These are phyloP conservation scores for Dorcus hopei DNA, from an alignment of 2,888 invertebrate genomes.

Conservation along the genomic window DNA sequence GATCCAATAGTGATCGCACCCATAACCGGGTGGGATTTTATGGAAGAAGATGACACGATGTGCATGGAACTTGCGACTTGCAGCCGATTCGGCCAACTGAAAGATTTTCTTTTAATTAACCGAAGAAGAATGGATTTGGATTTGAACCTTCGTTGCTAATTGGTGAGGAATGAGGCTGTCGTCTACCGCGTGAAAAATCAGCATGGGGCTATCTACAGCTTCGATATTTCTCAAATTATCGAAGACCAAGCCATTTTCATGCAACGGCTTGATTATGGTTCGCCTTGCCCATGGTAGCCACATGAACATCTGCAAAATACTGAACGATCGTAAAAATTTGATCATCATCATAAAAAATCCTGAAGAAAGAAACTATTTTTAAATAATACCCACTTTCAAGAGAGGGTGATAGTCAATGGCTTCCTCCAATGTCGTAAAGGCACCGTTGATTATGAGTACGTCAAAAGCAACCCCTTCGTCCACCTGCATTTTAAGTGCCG, in stretches of 20 bases:
- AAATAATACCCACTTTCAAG: conserved; percentile 26
- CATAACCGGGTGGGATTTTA: not conserved
- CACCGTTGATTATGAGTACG: conserved; percentile 38
- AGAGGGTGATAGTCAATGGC: conserved; percentile 34
- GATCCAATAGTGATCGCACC: not conserved
- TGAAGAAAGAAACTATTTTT: too few species aligned
- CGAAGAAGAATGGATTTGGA: too few species aligned
- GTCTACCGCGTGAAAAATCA: conserved; percentile 90
- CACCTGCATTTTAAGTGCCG: conserved; percentile 32
- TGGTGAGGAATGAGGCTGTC: conserved; percentile 80
- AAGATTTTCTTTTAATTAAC: not conserved
- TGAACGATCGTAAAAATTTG: too few species aligned
- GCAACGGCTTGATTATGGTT: conserved; percentile 38
- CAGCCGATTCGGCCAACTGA: not conserved
- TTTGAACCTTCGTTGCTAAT: not conserved
- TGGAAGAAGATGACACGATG: not conserved
- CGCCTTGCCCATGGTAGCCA: conserved; percentile 42
- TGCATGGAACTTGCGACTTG: not conserved
- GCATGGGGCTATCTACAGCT: conserved; percentile 54
- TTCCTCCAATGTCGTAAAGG: conserved; percentile 40
- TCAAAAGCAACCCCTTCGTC: conserved; percentile 28
- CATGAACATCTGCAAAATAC: conserved; percentile 32
- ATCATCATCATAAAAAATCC: too few species aligned
- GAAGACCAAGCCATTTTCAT: conserved; percentile 39
- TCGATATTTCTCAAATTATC: conserved; percentile 34